Base-by-base conservation (phyloP, 2,888 invertebrate genomes). In the Nudaria mundana region DNA sequence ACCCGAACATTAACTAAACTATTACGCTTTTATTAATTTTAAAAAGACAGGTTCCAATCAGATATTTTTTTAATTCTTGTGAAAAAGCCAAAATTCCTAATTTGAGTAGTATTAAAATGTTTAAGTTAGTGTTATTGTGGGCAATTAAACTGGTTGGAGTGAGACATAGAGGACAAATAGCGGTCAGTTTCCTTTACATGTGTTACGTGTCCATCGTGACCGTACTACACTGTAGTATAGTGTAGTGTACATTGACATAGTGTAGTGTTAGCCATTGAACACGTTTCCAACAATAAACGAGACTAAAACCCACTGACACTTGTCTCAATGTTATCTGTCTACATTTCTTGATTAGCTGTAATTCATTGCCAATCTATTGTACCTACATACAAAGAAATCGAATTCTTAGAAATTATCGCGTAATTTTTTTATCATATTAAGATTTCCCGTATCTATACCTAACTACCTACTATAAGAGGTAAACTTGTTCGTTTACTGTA, bases 151-250 rank as follows among this genome's bases (percentile, higher is more conserved):
- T 47, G 55, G 57, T 55, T 48, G 49, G 51, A 46, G 46, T 44
- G 37, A 40, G 40, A 40, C 13, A 57, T 49, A 63, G 56, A 67
- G 71, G 70, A 48, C 67, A 34, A 49, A 55, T 60, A 70, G 69
- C 64, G 70, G 68, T 66, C 68, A 52, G 37, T 45, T 31, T 2
- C 41, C 30, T 24, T 6, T 15, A 3, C 15, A n/a, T 11, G 15
- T 44, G 51, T 46, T 51, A 50, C 31, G 48, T 47, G 30, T 28
- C 40, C 38, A 52, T 32, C 37, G 25, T 30, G 24, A 12, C 12
- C 40, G 38, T 40, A 48, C 38, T 36, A 24, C 31, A 20, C n/a
- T 16, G 28, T n/a, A n/a, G n/a, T n/a, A n/a, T n/a, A n/a, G n/a
- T n/a, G n/a, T n/a, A n/a, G n/a, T n/a, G n/a, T n/a, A n/a, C n/a